Base-by-base conservation (phyloP, 2,113 vertebrate genomes). In the Chauna torquata region DNA sequence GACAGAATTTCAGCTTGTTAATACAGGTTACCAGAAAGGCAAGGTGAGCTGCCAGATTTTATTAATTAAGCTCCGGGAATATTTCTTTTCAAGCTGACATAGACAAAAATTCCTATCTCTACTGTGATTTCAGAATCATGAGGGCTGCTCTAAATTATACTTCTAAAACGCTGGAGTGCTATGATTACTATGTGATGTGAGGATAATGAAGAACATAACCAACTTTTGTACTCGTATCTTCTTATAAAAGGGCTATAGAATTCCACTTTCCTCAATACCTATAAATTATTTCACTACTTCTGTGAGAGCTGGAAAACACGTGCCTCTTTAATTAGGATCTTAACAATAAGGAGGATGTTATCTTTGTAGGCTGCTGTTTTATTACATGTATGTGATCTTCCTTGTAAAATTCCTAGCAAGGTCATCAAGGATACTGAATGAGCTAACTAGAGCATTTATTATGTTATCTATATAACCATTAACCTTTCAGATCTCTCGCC, bases 141-240 rank as follows among this genome's bases (percentile, higher is more conserved):
- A 70, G 6, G 28, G 55, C 10, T 5, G 3, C n/a, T 64, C 38
- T 66, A 28, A 42, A 59, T 71, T 71, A 47, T 24, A 71, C 11
- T 30, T 81, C 13, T 45, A 55, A 74, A 50, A n/a, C 10, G 19
- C 44, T 65, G 25, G 25, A 52, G 55, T 17, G 13, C 0, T 1
- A 16, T 27, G 6, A 32, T 11, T 71, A 11, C 1, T 0, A 69
- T 50, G 7, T 55, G 64, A 28, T 0, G 0, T 65, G 55, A 71
- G 7, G 12, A 27, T 57, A 5, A 64, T 3, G 1, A 84, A 81
- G 58, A 84, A 50, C 8, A 4, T 40, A 13, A 55, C 40, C 2
- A 5, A 11, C 11, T 69, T 76, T 34, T 40, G 11, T 40, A 5
- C 1, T 59, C 61, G 4, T 13, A 19, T 8, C 62, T 71, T 28